Percentiles rank a stretch among this genome's conserved stretches.
Conservation (phyloP, 2,888 invertebrate genomes). For the Stegophylla sp. region DNA sequence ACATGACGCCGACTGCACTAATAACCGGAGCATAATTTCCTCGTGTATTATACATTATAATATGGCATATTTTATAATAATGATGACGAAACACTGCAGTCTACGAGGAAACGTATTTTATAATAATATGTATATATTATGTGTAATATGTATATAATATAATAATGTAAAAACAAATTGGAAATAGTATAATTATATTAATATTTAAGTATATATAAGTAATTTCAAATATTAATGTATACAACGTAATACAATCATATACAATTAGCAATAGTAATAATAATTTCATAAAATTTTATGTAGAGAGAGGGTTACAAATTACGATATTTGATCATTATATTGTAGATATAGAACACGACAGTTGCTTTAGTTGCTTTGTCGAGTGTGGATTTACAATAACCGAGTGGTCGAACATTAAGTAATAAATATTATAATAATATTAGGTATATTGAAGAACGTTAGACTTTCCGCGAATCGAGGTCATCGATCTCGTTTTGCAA, state of each 20-base stretch:
- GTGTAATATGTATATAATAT: slow-evolving; percentile 24
- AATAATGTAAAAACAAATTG: not conserved
- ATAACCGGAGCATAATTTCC: too few species aligned
- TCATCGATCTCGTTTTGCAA: not conserved
- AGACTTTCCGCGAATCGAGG: not conserved
- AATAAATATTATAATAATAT: too few species aligned
- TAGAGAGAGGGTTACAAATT: slow-evolving; percentile 10
- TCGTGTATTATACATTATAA: too few species aligned
- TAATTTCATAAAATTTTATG: slow-evolving; percentile 15
- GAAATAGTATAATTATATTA: not conserved
- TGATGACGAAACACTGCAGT: too few species aligned
- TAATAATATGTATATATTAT: not conserved
- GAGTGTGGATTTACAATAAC: too few species aligned
- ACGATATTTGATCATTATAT: too few species aligned
- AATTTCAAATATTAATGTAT: slow-evolving; percentile 35
- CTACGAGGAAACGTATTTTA: too few species aligned
- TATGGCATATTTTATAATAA: too few species aligned
- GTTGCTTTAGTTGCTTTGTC: too few species aligned
- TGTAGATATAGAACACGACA: too few species aligned
- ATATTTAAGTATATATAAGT: slow-evolving; percentile 24
- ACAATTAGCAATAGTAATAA: not conserved
- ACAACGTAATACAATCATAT: not conserved
- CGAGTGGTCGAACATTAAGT: not conserved
- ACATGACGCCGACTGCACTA: too few species aligned
- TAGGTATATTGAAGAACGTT: not conserved